These are phyloP conservation scores for Drosophila kepulauana DNA, from an alignment of 1,140 invertebrate species.

Conservation along the genomic window DNA sequence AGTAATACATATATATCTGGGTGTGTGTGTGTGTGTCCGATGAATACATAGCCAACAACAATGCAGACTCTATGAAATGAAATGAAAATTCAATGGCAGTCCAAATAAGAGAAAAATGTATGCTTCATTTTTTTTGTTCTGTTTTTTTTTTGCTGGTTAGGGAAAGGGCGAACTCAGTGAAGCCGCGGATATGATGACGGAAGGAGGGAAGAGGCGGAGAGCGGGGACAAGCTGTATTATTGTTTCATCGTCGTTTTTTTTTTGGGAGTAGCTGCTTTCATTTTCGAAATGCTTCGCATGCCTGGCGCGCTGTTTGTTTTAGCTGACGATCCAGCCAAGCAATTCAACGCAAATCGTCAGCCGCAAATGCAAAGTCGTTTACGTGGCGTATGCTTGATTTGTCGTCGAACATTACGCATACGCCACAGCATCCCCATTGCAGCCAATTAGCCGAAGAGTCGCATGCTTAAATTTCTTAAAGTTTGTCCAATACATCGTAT, in stretches of 20 bases:
- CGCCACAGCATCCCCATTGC: slow-evolving; percentile 56
- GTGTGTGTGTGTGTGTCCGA: slow-evolving; percentile 21
- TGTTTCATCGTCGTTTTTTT: slow-evolving; percentile 18
- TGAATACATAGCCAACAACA: slow-evolving; percentile 41
- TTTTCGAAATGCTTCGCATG: slow-evolving; percentile 50
- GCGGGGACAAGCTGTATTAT: slow-evolving; percentile 3
- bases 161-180: background rate
- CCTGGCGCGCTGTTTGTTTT: slow-evolving; percentile 42
- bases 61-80: slow-evolving; percentile 50
- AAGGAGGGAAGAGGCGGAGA: background rate
- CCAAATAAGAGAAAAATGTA: slow-evolving; percentile 78
- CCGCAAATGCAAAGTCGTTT: slow-evolving; percentile 48
- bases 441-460: slow-evolving; percentile 63
- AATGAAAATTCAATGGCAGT: slow-evolving; percentile 74
- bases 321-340: slow-evolving; percentile 33
- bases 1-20: slow-evolving; percentile 23
- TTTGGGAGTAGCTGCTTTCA: slow-evolving; percentile 17
- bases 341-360: slow-evolving; percentile 54
- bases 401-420: slow-evolving; percentile 76
- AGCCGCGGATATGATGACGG: no score
- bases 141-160: slow-evolving; percentile 21
- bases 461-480: slow-evolving; percentile 56
- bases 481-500: slow-evolving; percentile 31
- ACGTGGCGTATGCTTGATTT: slow-evolving; percentile 78
- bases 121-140: slow-evolving; percentile 54